Evolutionary conservation across 1,140 invertebrate genomes (phyloP), one percentile per base, ranked within the genome.

Genomic region (Bombus fervidus): DNA sequence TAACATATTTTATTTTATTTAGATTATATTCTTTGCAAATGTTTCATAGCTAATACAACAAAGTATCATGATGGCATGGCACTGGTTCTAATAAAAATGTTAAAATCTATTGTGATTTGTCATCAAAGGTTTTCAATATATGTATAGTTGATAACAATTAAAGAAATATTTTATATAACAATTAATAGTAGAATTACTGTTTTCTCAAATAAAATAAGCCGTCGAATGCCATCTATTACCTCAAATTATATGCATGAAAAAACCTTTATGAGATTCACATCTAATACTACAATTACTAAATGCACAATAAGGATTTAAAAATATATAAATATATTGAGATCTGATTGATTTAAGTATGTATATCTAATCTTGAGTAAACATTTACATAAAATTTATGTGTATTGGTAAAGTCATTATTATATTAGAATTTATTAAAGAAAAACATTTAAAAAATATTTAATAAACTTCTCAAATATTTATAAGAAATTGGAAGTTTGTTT

Each of bases 251-350:
- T 62, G 28, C 25, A 71, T n/a, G 34, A 73, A 81, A 80, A 39
- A 3, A n/a, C 41, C 75, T 43, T 39, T 77, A 77, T 28, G 74
- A 85, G 71, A 90, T 87, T 87, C 83, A 25, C 62, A 74, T 81
- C 34, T 71, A 81, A 64, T 57, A 85, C 57, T 79, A 80, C 2
- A 34, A 39, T 69, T 87, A 64, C 84, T 88, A 91, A 91, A 91
- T 91, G 90, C 90, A 84, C 47, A 64, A 88, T 85, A 71, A 84
- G n/a, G 39, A 79, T 83, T 88, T 88, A 72, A 88, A 83, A 90
- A 74, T 86, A 68, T 81, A 87, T 64, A 83, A 90, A 39, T 83
- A 64, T 81, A 87, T 59, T 86, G 90, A 91, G 90, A 91, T 91
- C 90, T 76, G 80, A 53, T 71, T 71, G 66, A 68, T 86, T 81